A percentile compares a stretch with the other conserved stretches of the same genome.
Conservation (phyloP, 2,888 invertebrate species). For the Capitulum mitella region DNA sequence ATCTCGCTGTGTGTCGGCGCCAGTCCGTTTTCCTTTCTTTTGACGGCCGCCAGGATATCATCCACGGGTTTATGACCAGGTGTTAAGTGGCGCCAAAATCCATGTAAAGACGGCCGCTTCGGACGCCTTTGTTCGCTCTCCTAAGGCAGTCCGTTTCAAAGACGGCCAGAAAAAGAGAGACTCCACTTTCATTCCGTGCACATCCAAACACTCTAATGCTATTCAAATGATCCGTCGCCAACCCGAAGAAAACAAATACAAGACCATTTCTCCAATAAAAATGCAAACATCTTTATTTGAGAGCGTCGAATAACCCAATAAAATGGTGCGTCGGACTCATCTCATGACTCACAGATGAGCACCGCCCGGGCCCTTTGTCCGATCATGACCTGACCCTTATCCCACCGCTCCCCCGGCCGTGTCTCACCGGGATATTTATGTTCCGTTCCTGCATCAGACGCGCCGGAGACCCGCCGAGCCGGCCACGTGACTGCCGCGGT, state of each 20-base stretch:
- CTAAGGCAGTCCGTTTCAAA: too few relatives aligned
- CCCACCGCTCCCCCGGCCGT: background rate
- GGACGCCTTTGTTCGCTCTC: too few relatives aligned
- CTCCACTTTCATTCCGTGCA: background rate
- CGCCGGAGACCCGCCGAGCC: too few relatives aligned
- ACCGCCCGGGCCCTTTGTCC: background rate
- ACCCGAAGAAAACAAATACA: background rate
- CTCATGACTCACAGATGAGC: constrained; percentile 12
- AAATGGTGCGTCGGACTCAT: background rate
- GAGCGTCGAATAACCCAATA: constrained; percentile 21
- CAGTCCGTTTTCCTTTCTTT: too few relatives aligned
- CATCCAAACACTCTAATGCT: background rate
- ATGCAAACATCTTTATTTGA: constrained; percentile 24
- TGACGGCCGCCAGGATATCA: too few relatives aligned
- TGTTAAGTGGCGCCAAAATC: constrained; percentile 3
- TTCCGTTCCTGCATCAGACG: background rate
- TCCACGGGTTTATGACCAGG: background rate
- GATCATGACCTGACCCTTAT: background rate
- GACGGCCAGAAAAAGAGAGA: background rate
- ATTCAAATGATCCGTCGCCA: background rate
- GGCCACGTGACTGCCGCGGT: background rate
- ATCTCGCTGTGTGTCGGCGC: too few relatives aligned
- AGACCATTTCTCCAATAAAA: constrained; percentile 20
- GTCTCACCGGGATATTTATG: background rate
- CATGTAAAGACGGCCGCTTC: background rate